phyloP scores from a whole-genome alignment of 2,888 invertebrate genomes.

The Trilocha varians region DNA sequence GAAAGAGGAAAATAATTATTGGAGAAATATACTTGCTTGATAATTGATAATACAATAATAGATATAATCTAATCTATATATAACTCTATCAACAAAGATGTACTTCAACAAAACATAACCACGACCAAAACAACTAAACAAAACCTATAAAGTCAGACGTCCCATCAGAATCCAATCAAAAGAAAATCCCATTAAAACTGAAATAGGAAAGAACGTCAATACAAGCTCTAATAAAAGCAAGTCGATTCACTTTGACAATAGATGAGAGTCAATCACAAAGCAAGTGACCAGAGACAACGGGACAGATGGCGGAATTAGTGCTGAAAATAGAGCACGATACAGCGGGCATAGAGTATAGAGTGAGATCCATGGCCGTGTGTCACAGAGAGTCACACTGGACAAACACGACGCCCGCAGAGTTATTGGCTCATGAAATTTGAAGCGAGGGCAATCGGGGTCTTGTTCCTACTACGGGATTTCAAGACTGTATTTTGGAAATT shows the following conservation, averaged over 20 bases:
- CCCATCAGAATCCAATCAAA: conserved; percentile 12
- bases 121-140: not conserved
- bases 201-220: conserved; percentile 5
- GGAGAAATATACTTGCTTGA: no score
- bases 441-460: conserved; percentile 13
- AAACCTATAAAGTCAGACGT: not conserved
- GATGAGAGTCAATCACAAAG: conserved; percentile 53
- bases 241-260: conserved; percentile 6
- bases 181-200: conserved; percentile 8
- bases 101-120: not conserved
- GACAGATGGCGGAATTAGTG: conserved; percentile 24
- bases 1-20: no score
- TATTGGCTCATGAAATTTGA: conserved; percentile 31
- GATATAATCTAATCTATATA: no score
- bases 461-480: not conserved
- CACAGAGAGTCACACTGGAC: conserved; percentile 72
- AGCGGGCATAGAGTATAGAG: conserved; percentile 60
- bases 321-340: conserved; percentile 61
- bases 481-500: not conserved
- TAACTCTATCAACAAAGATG: no score
- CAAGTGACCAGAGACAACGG: conserved; percentile 68
- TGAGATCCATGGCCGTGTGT: conserved; percentile 64
- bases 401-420: conserved; percentile 50
- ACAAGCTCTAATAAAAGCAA: conserved; percentile 5
- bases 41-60: no score